Evolutionary conservation across 1,140 invertebrate species (phyloP).

Genomic region (Trichoplusia ni): DNA sequence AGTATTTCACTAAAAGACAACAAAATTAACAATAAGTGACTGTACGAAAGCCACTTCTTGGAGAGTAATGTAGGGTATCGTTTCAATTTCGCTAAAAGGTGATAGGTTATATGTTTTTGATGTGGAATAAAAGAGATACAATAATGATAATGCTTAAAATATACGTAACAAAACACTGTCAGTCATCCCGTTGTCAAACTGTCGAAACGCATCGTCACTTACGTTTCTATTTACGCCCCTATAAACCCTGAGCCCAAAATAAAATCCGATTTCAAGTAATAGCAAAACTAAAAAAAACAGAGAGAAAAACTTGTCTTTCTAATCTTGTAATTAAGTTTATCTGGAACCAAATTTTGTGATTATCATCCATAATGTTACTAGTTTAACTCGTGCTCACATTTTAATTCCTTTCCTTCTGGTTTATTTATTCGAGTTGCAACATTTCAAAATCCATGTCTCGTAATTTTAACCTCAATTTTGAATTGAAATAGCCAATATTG

Average conservation of each 20-base stretch:
- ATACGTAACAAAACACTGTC: no score
- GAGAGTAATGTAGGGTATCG: background rate
- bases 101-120: background rate
- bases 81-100: background rate
- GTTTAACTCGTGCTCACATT: no score
- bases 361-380: no score
- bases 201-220: slow-evolving; percentile 39
- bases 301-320: no score
- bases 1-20: background rate
- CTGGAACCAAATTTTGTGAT: no score
- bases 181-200: slow-evolving; percentile 5
- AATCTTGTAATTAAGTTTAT: no score
- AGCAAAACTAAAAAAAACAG: no score
- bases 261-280: no score
- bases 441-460: background rate
- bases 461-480: slow-evolving; percentile 22
- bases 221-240: slow-evolving; percentile 31
- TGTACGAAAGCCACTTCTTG: background rate
- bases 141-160: background rate
- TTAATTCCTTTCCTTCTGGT: no score
- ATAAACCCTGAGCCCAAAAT: no score
- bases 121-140: background rate
- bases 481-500: slow-evolving; percentile 2
- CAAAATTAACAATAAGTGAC: slow-evolving; percentile 6
- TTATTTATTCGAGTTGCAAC: background rate